These are phyloP conservation scores for Cydia splendana DNA, from an alignment of 1,140 invertebrate genomes.

Conservation along the genomic window DNA sequence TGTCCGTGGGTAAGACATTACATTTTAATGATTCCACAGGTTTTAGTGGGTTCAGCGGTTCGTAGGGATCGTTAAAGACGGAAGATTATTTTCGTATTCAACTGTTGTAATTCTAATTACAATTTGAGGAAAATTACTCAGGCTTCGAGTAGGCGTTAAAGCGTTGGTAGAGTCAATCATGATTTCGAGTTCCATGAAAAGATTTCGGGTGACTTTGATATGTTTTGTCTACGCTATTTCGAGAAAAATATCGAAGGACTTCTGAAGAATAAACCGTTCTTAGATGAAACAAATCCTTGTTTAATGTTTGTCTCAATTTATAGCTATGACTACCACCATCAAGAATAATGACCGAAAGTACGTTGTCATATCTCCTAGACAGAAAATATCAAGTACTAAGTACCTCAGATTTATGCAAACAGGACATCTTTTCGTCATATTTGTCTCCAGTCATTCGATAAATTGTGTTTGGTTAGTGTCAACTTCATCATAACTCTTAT, in stretches of 20 bases:
- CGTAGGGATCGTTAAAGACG: conserved; percentile 16
- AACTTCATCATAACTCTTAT: too few species aligned
- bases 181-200: not conserved
- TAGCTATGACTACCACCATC: not conserved
- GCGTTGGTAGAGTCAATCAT: not conserved
- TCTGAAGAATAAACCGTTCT: not conserved
- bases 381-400: too few species aligned
- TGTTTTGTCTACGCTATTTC: conserved; percentile 8
- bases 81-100: conserved; percentile 21
- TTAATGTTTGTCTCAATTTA: not conserved
- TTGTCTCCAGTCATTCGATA: too few species aligned
- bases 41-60: conserved; percentile 23
- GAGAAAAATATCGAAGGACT: not conserved
- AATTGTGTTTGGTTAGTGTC: too few species aligned
- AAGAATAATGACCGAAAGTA: too few species aligned
- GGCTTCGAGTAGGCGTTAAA: not conserved
- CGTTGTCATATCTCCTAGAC: too few species aligned
- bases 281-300: not conserved
- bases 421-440: too few species aligned
- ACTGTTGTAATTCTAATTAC: not conserved
- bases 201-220: conserved; percentile 6
- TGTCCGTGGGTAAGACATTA: conserved; percentile 25
- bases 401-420: too few species aligned
- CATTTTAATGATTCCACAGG: conserved; percentile 27
- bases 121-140: not conserved